Evolutionary conservation across 2,888 invertebrate genomes (phyloP), one percentile per base, ranked within the genome.

Genomic region (Eristalis pertinax): DNA sequence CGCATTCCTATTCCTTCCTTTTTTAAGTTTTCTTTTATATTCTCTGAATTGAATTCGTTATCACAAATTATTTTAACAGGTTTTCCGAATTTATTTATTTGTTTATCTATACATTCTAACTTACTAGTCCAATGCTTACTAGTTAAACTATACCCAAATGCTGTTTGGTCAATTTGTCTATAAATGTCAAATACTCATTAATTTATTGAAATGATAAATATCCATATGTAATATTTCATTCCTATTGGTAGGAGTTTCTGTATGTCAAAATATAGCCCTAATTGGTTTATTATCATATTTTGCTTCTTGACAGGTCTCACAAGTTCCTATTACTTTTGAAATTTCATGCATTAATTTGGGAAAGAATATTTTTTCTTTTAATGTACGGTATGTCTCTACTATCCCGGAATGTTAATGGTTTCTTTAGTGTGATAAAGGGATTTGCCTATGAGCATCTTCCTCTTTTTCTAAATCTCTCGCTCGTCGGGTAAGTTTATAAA

Each of bases 11-110:
- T 62, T 43, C 43, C 43, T n/a, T n/a, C 43, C 1, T 63, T 73
- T 63, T 60, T 67, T 24, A 76, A 68, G 26, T 35, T 22, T 67
- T 41, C n/a, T 67, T 43, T 76, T 7, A 76, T 58, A 50, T 67
- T 67, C 43, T 67, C 41, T 26, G 76, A 67, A 60, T 76, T 67
- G 41, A 76, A 76, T 68, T 68, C 60, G 11, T 76, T 67, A 24
- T 76, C 76, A 65, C 38, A 67, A 35, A 74, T 43, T 32, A 74
- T 64, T 74, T 74, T 74, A 7, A 4, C 41, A 35, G 74, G 64
- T 13, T 64, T 56, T 32, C 64, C 64, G 19, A 64, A 64, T 74
- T 64, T 74, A n/a, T 58, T 22, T 50, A 74, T 38, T 32, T 74
- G 74, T 65, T 74, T 15, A 19, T 63, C 32, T 4, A 64, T 74